phyloP scores from a whole-genome alignment of 1,140 invertebrate species.

The Hormaphis cornu region DNA sequence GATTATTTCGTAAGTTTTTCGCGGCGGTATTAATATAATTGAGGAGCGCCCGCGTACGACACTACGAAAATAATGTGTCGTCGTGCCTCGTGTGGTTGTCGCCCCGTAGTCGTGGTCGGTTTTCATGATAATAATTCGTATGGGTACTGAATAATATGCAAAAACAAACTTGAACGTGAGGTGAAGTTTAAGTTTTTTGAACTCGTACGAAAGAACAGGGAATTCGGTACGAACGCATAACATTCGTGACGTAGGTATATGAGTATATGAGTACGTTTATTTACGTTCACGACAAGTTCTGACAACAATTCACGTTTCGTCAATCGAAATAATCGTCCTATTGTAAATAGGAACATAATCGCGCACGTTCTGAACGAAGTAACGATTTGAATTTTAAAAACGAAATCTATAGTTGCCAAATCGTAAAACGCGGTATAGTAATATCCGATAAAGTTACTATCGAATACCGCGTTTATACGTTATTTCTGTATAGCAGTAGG shows the following conservation, averaged over 20 bases:
- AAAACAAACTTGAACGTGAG: constrained; percentile 3
- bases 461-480: too few relatives aligned
- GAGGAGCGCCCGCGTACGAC: neutral
- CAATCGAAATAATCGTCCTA: neutral
- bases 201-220: neutral
- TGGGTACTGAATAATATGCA: constrained; percentile 9
- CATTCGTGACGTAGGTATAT: neutral
- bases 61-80: too few relatives aligned
- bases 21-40: neutral
- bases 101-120: neutral
- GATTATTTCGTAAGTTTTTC: neutral
- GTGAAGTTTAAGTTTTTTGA: neutral
- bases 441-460: too few relatives aligned
- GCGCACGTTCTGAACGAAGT: neutral
- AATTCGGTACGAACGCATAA: neutral
- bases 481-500: too few relatives aligned
- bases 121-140: neutral
- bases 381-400: neutral
- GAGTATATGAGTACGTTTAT: too few relatives aligned
- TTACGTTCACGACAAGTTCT: neutral
- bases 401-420: too few relatives aligned
- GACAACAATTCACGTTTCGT: neutral
- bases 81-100: too few relatives aligned
- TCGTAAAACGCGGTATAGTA: too few relatives aligned
- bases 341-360: too few relatives aligned